Evolutionary conservation across 2,113 vertebrate genomes (phyloP), one percentile per base, ranked within the genome.

Genomic region (Lampris incognitus): DNA sequence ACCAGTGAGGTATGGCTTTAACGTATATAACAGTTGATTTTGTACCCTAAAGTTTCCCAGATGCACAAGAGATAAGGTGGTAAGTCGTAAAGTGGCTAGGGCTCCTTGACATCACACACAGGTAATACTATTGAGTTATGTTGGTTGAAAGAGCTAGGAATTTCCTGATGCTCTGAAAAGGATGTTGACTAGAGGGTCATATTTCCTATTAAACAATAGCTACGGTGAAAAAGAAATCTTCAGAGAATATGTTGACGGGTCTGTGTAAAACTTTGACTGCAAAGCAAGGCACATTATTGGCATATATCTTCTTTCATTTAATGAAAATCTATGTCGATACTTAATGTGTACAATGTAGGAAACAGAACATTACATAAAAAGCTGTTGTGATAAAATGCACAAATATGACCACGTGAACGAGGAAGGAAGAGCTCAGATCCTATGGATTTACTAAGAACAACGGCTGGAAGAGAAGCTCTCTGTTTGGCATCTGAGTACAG

Each of bases 201-300:
- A 63, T 85, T 90, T 87, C 87, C 89, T 84, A 84, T 87, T 59
- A 77, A 81, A 86, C 85, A 89, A 84, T 85, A 65, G 79, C 42
- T 41, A 51, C 11, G 38, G 76, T 55, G 55, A 55, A 64, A 75
- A 8, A 48, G 58, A 64, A 66, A 54, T 81, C 76, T 69, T 60
- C 61, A 63, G 55, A 58, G 69, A 48, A 24, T 11, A 68, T 41
- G 5, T 24, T 3, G 72, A 86, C 74, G 24, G 58, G 55, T 40
- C 39, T 46, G n/a, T 37, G 10, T 46, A 51, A 41, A 6, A 6
- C 41, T 40, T 0, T 5, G 13, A 46, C n/a, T 48, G n/a, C 40
- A 74, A 55, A 52, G 59, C 6, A 4, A 64, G 40, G 1, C 11
- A 49, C 52, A 38, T 64, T 54, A 40, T 42, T 42, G 24, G 39